These are phyloP conservation scores for Apodemia hepburni DNA, from an alignment of 2,888 invertebrate species.

Conservation along the genomic window DNA sequence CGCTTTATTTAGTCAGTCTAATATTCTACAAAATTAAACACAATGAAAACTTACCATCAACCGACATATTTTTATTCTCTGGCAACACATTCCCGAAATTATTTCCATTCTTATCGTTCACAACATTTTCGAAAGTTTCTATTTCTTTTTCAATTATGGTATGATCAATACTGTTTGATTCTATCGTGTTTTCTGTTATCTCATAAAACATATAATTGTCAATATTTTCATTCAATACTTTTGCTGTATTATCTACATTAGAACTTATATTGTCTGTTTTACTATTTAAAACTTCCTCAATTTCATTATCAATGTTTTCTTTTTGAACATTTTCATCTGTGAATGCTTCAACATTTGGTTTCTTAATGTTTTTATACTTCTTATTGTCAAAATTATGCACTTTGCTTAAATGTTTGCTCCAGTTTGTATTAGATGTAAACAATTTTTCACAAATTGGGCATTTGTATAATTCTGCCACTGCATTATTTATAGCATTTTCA, in stretches of 20 bases:
- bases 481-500: background rate
- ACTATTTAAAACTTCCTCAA: conserved; percentile 17
- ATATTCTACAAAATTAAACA: background rate
- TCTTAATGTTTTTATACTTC: background rate
- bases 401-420: conserved; percentile 20
- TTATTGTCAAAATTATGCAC: background rate
- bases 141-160: conserved; percentile 41
- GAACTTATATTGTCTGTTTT: conserved; percentile 5
- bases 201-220: conserved; percentile 24
- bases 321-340: conserved; percentile 42
- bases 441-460: conserved; percentile 15
- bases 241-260: conserved; percentile 7
- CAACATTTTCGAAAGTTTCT: conserved; percentile 36
- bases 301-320: conserved; percentile 25
- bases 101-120: conserved; percentile 28
- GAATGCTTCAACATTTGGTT: background rate
- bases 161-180: conserved; percentile 41
- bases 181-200: conserved; percentile 44
- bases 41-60: conserved; percentile 44
- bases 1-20: background rate
- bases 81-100: conserved; percentile 39
- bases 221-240: conserved; percentile 9
- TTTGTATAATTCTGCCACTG: background rate
- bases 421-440: conserved; percentile 15
- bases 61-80: conserved; percentile 36